These are phyloP conservation scores for Rhagoletis pomonella DNA, from an alignment of 1,140 invertebrate genomes.

Conservation along the genomic window DNA sequence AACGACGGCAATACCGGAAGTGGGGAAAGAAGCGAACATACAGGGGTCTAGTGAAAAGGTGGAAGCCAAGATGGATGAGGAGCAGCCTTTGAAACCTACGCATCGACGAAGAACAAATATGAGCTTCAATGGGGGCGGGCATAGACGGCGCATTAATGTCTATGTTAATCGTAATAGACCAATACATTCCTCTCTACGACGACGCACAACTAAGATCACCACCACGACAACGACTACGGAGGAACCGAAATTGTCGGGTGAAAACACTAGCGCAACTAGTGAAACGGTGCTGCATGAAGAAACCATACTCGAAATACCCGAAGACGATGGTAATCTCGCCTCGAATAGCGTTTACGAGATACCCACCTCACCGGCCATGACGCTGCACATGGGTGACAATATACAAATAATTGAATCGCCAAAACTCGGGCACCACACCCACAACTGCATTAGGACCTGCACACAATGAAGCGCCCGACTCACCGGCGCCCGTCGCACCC, in stretches of 20 bases:
- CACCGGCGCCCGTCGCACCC: conserved; percentile 47
- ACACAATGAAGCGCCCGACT: background rate
- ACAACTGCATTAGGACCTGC: background rate
- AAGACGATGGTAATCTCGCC: conserved; percentile 58
- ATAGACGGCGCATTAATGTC: conserved; percentile 26
- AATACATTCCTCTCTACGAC: background rate
- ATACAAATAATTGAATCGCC: conserved; percentile 68
- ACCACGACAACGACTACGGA: conserved; percentile 42
- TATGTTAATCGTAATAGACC: conserved; percentile 40
- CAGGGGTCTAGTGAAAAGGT: background rate
- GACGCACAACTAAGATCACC: background rate
- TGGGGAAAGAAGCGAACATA: background rate
- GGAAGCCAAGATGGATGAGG: conserved; percentile 26
- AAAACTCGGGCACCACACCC: conserved; percentile 60
- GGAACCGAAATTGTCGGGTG: background rate
- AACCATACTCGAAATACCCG: background rate
- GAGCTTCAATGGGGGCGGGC: background rate
- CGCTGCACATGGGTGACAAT: conserved; percentile 59
- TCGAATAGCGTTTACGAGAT: conserved; percentile 69
- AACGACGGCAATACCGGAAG: conserved; percentile 54
- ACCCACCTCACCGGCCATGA: conserved; percentile 8
- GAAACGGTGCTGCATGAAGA: conserved; percentile 44
- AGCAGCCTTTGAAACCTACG: background rate
- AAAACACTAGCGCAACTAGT: background rate
- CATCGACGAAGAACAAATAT: background rate